A percentile compares a stretch with the other conserved stretches of the same genome.
These are phyloP conservation scores for Amaurobius ferox DNA, from an alignment of 2,888 invertebrate genomes.

Conservation along the genomic window DNA sequence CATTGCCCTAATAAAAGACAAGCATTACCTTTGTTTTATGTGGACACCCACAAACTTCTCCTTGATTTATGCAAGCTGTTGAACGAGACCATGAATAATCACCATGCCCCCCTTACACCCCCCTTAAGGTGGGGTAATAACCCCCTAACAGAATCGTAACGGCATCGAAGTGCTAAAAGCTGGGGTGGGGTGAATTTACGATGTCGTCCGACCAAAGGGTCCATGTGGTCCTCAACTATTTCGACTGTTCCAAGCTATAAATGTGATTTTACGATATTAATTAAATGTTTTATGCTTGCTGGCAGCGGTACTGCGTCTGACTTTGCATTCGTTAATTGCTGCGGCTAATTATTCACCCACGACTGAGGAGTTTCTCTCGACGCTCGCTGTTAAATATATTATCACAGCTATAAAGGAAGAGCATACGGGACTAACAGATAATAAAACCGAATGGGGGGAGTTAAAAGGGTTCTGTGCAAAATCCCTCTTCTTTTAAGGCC, in stretches of 20 bases:
- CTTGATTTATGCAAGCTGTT: conserved; percentile 72
- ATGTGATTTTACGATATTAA: conserved; percentile 72
- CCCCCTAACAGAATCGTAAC: conserved; percentile 56
- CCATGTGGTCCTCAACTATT: conserved; percentile 40
- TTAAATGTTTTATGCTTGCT: conserved; percentile 71
- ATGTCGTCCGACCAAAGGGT: conserved; percentile 47
- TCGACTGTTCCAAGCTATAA: conserved; percentile 71
- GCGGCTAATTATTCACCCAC: conserved; percentile 69
- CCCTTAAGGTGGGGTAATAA: conserved; percentile 25
- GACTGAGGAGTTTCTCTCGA: conserved; percentile 29
- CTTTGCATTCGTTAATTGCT: conserved; percentile 71
- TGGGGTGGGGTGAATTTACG: conserved; percentile 47
- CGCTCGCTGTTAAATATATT: conserved; percentile 67
- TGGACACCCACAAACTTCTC: conserved; percentile 65
- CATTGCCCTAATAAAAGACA: conserved; percentile 60
- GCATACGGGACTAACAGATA: conserved; percentile 71
- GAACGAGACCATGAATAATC: conserved; percentile 71
- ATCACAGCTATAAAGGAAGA: conserved; percentile 71
- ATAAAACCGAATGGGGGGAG: conserved; percentile 65
- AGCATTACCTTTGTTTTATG: conserved; percentile 70
- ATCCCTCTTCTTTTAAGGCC: conserved; percentile 48
- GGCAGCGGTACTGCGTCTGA: conserved; percentile 53
- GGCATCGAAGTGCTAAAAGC: conserved; percentile 45
- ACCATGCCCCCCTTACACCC: conserved; percentile 10
- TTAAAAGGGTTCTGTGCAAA: conserved; percentile 23